Evolutionary conservation across 1,140 invertebrate species (phyloP), one percentile per base, ranked within the genome.

Genomic region (Spodoptera frugiperda): DNA sequence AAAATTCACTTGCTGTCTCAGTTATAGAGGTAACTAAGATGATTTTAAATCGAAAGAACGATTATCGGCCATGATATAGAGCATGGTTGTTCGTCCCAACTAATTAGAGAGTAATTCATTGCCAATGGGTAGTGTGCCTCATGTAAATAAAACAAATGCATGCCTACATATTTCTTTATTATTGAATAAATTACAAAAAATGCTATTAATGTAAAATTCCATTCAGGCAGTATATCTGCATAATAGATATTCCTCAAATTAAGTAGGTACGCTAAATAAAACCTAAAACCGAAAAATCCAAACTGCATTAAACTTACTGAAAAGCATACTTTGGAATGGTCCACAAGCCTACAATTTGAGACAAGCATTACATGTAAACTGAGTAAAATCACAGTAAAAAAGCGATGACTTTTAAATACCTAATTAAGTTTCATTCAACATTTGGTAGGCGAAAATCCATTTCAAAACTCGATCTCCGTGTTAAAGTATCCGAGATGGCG

Each of bases 151-250:
- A 85, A 82, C 68, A 78, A 46, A 68, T 51, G 25, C 48, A 77
- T 86, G 85, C 84, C 89, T 93, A 93, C 88, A 89, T 82, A 85
- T 77, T 84, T 83, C 77, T 91, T 93, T 91, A 91, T 93, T 91
- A 91, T 90, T 91, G 87, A 89, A 93, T 91, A 90, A 91, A 90
- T 92, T 91, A 92, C 86, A 89, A 90, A 89, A n/a, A 82, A 33
- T 55, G 75, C 76, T 77, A 79, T 67, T 63, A 19, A 51, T 81
- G 78, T 82, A 80, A 83, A 39, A 78, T 79, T 77, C 78, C 46
- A 73, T 78, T 75, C 68, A 88, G 86, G 87, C 87, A 86, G 78
- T 86, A 85, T 80, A 87, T 78, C 80, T 80, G 82, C 80, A 83
- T 82, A 85, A 77, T 39, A 83, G 68, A 80, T 80, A 74, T 73